A percentile compares a stretch with the other conserved stretches of the same genome.
These are phyloP conservation scores for Cyclina sinensis DNA, from an alignment of 1,140 invertebrate genomes.

Conservation along the genomic window DNA sequence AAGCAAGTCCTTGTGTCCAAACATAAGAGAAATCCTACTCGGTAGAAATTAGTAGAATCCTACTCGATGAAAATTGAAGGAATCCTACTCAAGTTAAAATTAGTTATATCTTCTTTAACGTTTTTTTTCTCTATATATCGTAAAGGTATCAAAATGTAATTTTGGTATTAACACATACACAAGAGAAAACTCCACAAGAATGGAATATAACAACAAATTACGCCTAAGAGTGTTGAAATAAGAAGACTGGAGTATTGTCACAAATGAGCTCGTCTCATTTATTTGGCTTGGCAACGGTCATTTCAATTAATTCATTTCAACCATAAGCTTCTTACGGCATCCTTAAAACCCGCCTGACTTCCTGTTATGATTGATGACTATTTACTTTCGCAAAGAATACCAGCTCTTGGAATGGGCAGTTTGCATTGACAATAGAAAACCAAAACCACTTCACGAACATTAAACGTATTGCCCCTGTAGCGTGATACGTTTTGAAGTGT, in stretches of 20 bases:
- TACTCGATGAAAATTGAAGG: too few species aligned
- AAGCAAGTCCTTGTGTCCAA: too few species aligned
- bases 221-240: background rate
- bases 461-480: background rate
- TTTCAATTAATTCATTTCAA: constrained; percentile 27
- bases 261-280: background rate
- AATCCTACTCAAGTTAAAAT: background rate
- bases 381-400: background rate
- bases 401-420: background rate
- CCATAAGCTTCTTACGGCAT: constrained; percentile 7
- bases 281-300: constrained; percentile 2
- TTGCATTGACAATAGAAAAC: background rate
- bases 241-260: background rate
- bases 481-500: background rate
- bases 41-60: too few species aligned
- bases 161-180: background rate
- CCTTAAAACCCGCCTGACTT: background rate
- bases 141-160: background rate
- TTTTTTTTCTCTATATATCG: background rate
- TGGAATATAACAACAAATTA: background rate
- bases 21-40: too few species aligned
- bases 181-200: background rate
- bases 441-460: background rate
- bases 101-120: background rate
- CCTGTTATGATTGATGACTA: background rate